A percentile compares a stretch with the other conserved stretches of the same genome.
Evolutionary conservation across 2,113 vertebrate genomes (phyloP).

Genomic region (Hyperoodon ampullatus): DNA sequence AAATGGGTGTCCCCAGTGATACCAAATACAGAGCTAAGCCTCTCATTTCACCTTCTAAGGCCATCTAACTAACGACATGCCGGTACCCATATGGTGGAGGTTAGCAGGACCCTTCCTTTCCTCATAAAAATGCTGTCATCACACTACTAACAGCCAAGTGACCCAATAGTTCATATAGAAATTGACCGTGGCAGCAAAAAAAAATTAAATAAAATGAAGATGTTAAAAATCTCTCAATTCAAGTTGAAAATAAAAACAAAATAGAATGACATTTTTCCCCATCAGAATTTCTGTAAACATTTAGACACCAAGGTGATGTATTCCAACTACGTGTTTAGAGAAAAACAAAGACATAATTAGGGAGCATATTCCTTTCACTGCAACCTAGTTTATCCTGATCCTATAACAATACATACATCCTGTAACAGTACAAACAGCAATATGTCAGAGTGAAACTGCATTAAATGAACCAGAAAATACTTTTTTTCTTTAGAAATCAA

Average conservation of each 20-base stretch:
- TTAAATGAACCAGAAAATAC: background rate
- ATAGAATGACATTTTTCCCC: background rate
- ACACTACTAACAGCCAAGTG: background rate
- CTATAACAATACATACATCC: background rate
- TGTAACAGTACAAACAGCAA: background rate
- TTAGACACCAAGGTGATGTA: background rate
- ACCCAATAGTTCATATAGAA: background rate
- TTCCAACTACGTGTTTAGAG: background rate
- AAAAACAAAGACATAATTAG: slow-evolving; percentile 7
- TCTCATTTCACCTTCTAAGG: background rate
- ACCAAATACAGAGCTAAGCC: background rate
- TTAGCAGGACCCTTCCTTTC: background rate
- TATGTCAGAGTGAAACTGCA: background rate
- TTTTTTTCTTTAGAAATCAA: slow-evolving; percentile 36
- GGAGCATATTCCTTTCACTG: background rate
- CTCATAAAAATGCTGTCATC: background rate
- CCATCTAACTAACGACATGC: background rate
- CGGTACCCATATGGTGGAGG: background rate
- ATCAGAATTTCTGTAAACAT: slow-evolving; percentile 21
- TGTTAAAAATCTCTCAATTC: background rate
- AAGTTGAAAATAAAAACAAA: slow-evolving; percentile 14
- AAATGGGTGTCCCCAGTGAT: background rate
- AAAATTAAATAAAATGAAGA: slow-evolving; percentile 2
- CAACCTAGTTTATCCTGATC: background rate
- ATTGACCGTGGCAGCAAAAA: background rate